phyloP scores from a whole-genome alignment of 2,888 invertebrate species.

The Luperina testacea region DNA sequence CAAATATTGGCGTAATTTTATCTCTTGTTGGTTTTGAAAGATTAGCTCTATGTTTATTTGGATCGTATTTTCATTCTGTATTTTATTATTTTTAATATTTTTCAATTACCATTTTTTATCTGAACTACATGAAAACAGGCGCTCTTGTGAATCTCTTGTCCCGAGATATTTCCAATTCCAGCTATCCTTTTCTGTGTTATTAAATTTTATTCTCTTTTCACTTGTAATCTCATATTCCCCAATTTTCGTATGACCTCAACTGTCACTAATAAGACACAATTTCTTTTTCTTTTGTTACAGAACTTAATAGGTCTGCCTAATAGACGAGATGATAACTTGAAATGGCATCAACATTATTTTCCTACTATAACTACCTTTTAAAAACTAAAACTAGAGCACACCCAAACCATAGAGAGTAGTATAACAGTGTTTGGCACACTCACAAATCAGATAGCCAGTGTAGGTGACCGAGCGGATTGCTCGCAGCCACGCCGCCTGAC shows the following conservation, averaged over 20 bases:
- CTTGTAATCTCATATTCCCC: background rate
- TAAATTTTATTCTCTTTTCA: background rate
- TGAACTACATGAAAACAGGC: background rate
- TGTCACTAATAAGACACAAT: background rate
- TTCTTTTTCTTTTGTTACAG: background rate
- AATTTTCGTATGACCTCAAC: background rate
- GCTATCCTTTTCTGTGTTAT: background rate
- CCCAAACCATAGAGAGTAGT: background rate
- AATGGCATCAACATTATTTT: background rate
- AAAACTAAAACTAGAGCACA: conserved; percentile 22
- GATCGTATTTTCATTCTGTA: background rate
- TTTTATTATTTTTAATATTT: conserved; percentile 5
- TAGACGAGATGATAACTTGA: background rate
- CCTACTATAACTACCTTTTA: background rate
- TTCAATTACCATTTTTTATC: background rate
- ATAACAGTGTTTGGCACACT: conserved; percentile 44
- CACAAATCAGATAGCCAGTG: conserved; percentile 51
- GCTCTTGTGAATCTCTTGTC: background rate
- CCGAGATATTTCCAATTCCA: background rate
- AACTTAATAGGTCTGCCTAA: background rate
- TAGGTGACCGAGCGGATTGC: conserved; percentile 41
- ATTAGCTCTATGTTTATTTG: conserved; percentile 27
- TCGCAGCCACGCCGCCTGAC: conserved; percentile 26
- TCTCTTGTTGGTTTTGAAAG: conserved; percentile 37
- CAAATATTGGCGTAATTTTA: conserved; percentile 33